A percentile compares a stretch with the other conserved stretches of the same genome.
Conservation (phyloP, 2,113 vertebrate species). For the Odocoileus virginianus region DNA sequence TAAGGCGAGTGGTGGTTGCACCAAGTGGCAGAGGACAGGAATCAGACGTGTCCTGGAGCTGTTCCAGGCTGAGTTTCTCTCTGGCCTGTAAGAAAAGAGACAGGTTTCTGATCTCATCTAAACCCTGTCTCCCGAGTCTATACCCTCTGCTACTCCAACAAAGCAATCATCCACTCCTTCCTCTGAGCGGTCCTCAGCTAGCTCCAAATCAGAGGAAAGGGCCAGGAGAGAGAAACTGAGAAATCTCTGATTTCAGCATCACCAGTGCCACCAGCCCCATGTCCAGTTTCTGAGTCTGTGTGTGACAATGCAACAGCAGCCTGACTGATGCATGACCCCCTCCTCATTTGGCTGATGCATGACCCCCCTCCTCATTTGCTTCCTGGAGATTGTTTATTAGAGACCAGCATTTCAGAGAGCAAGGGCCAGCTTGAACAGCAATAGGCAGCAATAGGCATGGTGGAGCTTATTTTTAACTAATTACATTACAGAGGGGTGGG, state of each 20-base stretch:
- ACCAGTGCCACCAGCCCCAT: accelerated
- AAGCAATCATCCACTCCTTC: not conserved
- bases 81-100: not conserved
- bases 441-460: not conserved
- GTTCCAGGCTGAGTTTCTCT: not conserved
- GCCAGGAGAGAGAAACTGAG: not conserved
- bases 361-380: not conserved
- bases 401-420: not conserved
- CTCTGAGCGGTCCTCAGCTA: not conserved
- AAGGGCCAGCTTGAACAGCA: not conserved
- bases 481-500: slow-evolving; percentile 57
- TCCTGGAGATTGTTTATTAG: not conserved
- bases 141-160: not conserved
- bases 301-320: not conserved
- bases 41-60: not conserved
- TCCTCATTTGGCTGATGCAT: not conserved
- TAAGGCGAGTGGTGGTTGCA: not conserved
- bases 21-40: not conserved
- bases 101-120: not conserved
- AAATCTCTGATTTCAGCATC: not conserved
- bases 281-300: not conserved
- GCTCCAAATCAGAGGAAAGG: not conserved
- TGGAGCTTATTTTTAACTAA: slow-evolving; percentile 66
- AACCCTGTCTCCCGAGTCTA: not conserved
- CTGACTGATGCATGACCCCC: not conserved